Evolutionary conservation across 1,140 invertebrate genomes (phyloP).

Genomic region (Magallana angulata): DNA sequence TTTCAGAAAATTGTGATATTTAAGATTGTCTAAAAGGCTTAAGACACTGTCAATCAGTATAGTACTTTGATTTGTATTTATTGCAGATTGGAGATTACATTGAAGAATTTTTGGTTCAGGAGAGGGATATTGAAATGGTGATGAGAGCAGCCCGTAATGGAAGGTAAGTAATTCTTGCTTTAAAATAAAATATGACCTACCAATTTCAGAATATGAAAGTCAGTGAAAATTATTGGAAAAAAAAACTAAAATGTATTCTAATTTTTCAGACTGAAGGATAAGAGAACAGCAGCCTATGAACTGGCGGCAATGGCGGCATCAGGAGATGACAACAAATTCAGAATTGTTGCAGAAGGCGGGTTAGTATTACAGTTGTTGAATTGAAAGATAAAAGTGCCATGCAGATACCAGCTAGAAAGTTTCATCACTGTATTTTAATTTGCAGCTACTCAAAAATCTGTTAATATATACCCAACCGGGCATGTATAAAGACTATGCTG

Average conservation of each 20-base stretch:
- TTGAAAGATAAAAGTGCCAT: no score
- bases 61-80: not conserved
- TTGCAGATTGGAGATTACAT: slow-evolving; percentile 62
- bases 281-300: slow-evolving; percentile 75
- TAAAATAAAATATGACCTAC: no score
- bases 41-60: not conserved
- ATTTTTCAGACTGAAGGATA: slow-evolving; percentile 70
- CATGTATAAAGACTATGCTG: no score
- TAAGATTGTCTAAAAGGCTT: no score
- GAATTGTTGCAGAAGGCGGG: slow-evolving; percentile 77
- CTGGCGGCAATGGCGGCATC: slow-evolving; percentile 76
- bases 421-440: no score
- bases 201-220: slow-evolving; percentile 46
- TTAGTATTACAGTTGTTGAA: slow-evolving; percentile 47
- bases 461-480: no score
- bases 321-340: slow-evolving; percentile 77
- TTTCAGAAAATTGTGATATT: no score
- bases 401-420: no score
- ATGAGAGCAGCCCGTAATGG: slow-evolving; percentile 70
- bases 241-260: not conserved
- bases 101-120: slow-evolving; percentile 74
- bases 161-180: slow-evolving; percentile 56
- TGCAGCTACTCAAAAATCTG: no score
- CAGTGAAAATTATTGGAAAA: not conserved
- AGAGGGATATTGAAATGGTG: slow-evolving; percentile 74